A percentile compares a stretch with the other conserved stretches of the same genome.
Evolutionary conservation across 1,140 invertebrate genomes (phyloP).

Genomic region (Drosophila ercepeae): DNA sequence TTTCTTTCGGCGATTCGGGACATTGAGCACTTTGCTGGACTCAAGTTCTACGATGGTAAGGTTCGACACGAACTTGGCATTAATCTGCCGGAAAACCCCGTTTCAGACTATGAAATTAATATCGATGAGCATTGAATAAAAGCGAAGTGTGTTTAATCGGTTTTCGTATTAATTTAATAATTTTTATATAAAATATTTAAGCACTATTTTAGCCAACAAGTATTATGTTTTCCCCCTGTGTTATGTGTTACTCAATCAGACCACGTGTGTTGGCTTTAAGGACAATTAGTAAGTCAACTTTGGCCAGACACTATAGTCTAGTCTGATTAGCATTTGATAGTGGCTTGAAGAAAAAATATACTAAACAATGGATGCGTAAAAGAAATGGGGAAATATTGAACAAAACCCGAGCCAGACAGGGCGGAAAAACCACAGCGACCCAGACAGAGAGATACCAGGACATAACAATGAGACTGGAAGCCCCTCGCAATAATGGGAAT

Average conservation of each 20-base stretch:
- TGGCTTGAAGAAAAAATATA: slow-evolving; percentile 5
- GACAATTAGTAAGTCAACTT: slow-evolving; percentile 15
- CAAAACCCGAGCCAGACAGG: slow-evolving; percentile 25
- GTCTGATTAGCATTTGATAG: slow-evolving; percentile 40
- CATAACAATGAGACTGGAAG: slow-evolving; percentile 31
- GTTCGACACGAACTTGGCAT: not conserved
- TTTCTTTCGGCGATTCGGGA: slow-evolving; percentile 94
- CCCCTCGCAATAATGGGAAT: slow-evolving; percentile 32
- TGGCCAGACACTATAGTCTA: slow-evolving; percentile 24
- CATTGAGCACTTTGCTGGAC: slow-evolving; percentile 95
- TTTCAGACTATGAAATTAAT: not conserved
- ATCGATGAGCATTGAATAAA: not conserved
- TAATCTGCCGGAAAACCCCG: no score
- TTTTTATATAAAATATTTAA: no score
- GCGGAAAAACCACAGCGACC: slow-evolving; percentile 43
- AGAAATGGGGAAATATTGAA: not conserved
- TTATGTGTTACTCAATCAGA: not conserved
- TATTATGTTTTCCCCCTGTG: no score
- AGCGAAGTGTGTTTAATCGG: no score
- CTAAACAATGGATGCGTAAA: slow-evolving; percentile 16
- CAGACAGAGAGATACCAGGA: slow-evolving; percentile 40
- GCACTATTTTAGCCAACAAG: no score
- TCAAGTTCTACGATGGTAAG: slow-evolving; percentile 94
- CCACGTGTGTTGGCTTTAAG: slow-evolving; percentile 1
- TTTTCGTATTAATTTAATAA: no score